Evolutionary conservation across 1,140 invertebrate species (phyloP).

Genomic region (Zelostemma sp.): DNA sequence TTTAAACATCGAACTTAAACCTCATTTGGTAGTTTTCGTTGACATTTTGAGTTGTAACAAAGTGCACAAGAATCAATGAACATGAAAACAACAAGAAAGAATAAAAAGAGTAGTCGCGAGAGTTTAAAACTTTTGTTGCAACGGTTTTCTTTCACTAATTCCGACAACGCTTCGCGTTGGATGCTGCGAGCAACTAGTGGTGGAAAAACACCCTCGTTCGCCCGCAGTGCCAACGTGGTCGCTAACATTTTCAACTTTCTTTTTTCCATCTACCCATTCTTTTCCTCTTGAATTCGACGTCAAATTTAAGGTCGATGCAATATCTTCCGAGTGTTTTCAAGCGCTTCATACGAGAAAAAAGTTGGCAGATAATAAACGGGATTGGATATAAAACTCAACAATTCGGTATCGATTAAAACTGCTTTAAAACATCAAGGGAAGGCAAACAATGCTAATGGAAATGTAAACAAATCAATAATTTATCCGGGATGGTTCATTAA

Average conservation of each 20-base stretch:
- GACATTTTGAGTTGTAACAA: neutral
- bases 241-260: slow-evolving; percentile 45
- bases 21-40: no score
- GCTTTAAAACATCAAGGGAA: neutral
- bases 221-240: slow-evolving; percentile 46
- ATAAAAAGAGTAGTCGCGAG: neutral
- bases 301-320: slow-evolving; percentile 39
- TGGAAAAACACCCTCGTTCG: slow-evolving; percentile 70
- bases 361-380: neutral
- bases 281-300: slow-evolving; percentile 38
- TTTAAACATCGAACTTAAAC: no score
- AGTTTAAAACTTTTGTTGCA: slow-evolving; percentile 61
- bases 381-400: neutral
- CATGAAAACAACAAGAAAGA: neutral
- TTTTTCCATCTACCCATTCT: slow-evolving; percentile 51
- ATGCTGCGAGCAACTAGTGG: slow-evolving; percentile 70
- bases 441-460: neutral
- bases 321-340: slow-evolving; percentile 18
- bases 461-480: slow-evolving; percentile 34
- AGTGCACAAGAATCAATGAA: neutral
- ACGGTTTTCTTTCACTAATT: slow-evolving; percentile 53
- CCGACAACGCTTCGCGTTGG: slow-evolving; percentile 59
- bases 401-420: neutral
- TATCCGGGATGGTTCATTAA: slow-evolving; percentile 62
- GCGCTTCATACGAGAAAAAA: slow-evolving; percentile 7